phyloP scores from a whole-genome alignment of 2,797 vertebrate genomes.

The Acanthurus leucopareius region DNA sequence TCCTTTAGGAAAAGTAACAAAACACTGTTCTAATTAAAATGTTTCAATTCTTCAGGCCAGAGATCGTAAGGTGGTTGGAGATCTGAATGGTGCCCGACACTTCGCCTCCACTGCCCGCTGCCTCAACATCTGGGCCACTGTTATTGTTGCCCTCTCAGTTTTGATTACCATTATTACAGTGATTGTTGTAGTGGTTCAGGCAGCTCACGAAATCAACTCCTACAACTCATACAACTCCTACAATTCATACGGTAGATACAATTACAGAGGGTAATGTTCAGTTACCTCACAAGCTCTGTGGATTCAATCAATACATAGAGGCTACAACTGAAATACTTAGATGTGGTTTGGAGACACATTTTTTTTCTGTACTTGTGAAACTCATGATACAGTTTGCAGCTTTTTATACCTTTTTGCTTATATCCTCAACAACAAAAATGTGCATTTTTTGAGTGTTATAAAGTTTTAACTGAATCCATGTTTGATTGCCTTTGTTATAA shows the following conservation, averaged over 20 bases:
- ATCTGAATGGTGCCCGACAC: constrained; percentile 40
- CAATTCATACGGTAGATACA: no score
- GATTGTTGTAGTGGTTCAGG: accelerated
- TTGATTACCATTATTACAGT: accelerated
- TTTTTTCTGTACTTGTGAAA: not conserved
- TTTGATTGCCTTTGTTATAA: not conserved
- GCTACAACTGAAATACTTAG: not conserved
- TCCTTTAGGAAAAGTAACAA: not conserved
- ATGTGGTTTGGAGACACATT: not conserved
- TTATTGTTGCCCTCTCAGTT: accelerated
- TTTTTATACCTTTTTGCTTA: not conserved
- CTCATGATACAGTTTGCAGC: not conserved
- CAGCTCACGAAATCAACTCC: accelerated
- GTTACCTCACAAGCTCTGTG: no score
- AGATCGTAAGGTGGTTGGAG: constrained; percentile 69
- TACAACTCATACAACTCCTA: no score
- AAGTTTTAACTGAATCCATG: not conserved
- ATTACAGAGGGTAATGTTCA: no score
- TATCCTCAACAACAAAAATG: not conserved
- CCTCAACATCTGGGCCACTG: constrained; percentile 45
- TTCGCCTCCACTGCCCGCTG: constrained; percentile 49
- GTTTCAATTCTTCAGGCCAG: constrained; percentile 62
- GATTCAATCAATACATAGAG: no score
- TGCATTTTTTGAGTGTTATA: not conserved
- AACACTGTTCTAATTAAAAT: not conserved